These are phyloP conservation scores for Platypus cylindrus DNA, from an alignment of 2,888 invertebrate genomes.

Conservation along the genomic window DNA sequence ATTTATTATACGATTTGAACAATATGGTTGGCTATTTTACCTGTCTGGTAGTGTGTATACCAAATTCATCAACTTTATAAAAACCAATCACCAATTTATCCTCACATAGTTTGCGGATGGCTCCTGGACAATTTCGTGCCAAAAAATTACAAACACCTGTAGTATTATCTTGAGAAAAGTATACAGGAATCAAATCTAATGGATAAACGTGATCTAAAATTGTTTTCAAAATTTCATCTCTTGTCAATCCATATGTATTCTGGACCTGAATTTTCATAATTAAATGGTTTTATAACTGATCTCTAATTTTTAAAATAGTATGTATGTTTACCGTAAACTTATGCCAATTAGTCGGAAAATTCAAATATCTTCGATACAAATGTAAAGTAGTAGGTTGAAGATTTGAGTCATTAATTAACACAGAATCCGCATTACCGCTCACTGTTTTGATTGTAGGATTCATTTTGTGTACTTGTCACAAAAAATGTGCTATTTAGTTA, in stretches of 20 bases:
- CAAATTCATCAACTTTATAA: too few relatives aligned
- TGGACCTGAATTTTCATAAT: conserved; percentile 14
- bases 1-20: neutral
- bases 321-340: conserved; percentile 24
- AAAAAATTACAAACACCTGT: conserved; percentile 34
- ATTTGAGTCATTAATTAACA: conserved; percentile 15
- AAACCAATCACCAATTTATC: conserved; percentile 32
- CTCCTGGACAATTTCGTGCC: conserved; percentile 37
- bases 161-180: conserved; percentile 24
- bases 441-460: too few relatives aligned
- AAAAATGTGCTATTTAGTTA: too few relatives aligned
- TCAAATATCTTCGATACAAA: conserved; percentile 18
- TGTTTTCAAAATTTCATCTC: conserved; percentile 29
- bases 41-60: too few relatives aligned
- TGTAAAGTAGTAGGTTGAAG: conserved; percentile 18
- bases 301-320: conserved; percentile 1
- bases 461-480: too few relatives aligned
- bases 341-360: conserved; percentile 23
- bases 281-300: neutral
- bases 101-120: conserved; percentile 37
- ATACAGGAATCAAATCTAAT: conserved; percentile 39
- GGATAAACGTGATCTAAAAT: conserved; percentile 37
- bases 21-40: too few relatives aligned
- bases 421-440: conserved; percentile 5
- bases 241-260: conserved; percentile 26